Base-by-base conservation (phyloP, 2,797 vertebrate species). In the Falco concolor region DNA sequence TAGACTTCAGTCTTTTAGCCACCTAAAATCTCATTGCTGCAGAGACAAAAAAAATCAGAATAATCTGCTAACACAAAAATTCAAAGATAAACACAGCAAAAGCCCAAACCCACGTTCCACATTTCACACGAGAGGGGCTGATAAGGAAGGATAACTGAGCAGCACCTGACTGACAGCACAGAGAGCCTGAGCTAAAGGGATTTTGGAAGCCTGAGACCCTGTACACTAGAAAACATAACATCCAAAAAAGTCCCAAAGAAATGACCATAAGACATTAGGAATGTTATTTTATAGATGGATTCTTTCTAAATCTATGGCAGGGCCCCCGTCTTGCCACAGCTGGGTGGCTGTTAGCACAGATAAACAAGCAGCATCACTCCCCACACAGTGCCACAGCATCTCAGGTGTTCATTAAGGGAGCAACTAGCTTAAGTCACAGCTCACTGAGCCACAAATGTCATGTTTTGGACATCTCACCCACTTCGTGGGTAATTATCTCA, bases 221-320 rank as follows among this genome's bases (percentile, higher is more conserved):
- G 1, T 30, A 44, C 10, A 13, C 32, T 23, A 67, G 24, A 56
- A 84, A 83, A 45, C 4, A 1, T 19, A 12, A 45, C 23, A 49
- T 25, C 16, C 28, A 50, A 23, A 57, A 25, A 10, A 28, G 6
- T 12, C 11, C 2, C 17, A 0, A 0, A n/a, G 21, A 77, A 63
- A 60, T 10, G 23, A 44, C 45, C 1, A 0, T 1, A 10, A 75
- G 22, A 78, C 30, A 36, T 27, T 27, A 17, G 25, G 12, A 87
- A 54, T 27, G 4, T 23, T 23, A 14, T 23, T 28, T 74, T 47
- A 28, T 13, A 44, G 47, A 19, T 8, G 4, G 32, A 27, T 45
- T 84, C 59, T 59, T 65, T 19, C 19, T 18, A 34, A 13, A 50
- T 30, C 38, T 38, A 2, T 2, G 3, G 23, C 20, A 52, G 38